A percentile compares a stretch with the other conserved stretches of the same genome.
These are phyloP conservation scores for Cosmorhoe ocellata DNA, from an alignment of 2,888 invertebrate species.

Conservation along the genomic window DNA sequence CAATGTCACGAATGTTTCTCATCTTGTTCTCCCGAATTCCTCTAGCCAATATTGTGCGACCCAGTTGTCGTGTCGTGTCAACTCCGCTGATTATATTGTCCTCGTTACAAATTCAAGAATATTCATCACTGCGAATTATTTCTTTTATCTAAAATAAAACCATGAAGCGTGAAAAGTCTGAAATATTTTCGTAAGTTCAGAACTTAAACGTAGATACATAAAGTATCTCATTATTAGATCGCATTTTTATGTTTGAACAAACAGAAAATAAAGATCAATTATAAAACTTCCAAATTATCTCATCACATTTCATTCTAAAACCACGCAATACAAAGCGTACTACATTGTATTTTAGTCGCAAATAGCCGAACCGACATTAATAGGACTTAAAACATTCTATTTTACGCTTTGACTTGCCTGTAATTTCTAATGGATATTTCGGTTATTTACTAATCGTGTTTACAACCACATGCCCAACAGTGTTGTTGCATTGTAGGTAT, in stretches of 20 bases:
- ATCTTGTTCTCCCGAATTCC: constrained; percentile 52
- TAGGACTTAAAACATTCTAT: constrained; percentile 10
- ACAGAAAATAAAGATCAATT: too few species aligned
- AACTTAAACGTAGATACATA: too few species aligned
- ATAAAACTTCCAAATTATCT: constrained; percentile 42
- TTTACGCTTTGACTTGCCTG: constrained; percentile 6
- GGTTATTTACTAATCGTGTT: constrained; percentile 6
- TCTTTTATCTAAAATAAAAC: too few species aligned
- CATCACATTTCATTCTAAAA: constrained; percentile 33
- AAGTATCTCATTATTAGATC: too few species aligned
- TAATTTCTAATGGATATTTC: constrained; percentile 16
- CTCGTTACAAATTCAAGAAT: constrained; percentile 35
- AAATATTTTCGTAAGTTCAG: too few species aligned
- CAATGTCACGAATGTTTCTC: constrained; percentile 62
- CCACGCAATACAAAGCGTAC: constrained; percentile 16
- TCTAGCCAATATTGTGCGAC: constrained; percentile 52
- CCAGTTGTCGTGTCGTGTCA: constrained; percentile 43
- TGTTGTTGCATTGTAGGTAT: neutral
- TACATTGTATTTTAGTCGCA: constrained; percentile 7
- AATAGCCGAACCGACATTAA: constrained; percentile 11
- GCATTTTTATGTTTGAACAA: too few species aligned
- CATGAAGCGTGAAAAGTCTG: too few species aligned
- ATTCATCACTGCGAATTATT: constrained; percentile 19
- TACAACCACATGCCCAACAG: neutral
- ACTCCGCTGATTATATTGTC: constrained; percentile 40